phyloP scores from a whole-genome alignment of 1,140 invertebrate species.

The Cardiocondyla obscurior region DNA sequence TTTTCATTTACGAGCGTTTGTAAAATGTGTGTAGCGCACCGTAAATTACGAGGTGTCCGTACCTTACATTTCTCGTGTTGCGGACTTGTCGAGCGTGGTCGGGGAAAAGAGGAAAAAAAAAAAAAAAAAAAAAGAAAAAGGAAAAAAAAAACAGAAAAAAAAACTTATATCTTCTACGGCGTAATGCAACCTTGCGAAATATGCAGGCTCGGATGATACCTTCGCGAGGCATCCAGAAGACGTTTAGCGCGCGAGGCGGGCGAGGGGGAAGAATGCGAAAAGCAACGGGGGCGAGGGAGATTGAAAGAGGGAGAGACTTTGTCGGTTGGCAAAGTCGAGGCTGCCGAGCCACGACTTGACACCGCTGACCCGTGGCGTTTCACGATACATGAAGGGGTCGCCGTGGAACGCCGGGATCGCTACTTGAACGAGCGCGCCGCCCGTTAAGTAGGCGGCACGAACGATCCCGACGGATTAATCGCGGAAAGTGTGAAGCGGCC shows the following conservation, averaged over 20 bases:
- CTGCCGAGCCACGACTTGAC: constrained; percentile 76
- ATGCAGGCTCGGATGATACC: constrained; percentile 16
- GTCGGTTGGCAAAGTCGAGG: constrained; percentile 59
- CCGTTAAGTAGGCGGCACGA: constrained; percentile 72
- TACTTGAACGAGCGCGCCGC: constrained; percentile 71
- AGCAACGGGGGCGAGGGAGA: constrained; percentile 1
- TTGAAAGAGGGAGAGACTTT: constrained; percentile 46
- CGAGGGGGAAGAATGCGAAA: constrained; percentile 12
- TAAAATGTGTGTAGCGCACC: background rate
- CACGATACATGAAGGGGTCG: constrained; percentile 78
- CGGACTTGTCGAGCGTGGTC: background rate
- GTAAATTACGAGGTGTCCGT: background rate
- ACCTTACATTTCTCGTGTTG: background rate
- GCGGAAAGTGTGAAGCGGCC: constrained; percentile 73
- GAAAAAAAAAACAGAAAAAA: no score
- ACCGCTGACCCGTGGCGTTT: constrained; percentile 75
- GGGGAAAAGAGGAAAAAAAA: no score
- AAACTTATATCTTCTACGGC: no score
- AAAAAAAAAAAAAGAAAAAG: no score
- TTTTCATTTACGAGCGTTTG: background rate
- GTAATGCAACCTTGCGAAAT: constrained; percentile 29
- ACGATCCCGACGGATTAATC: constrained; percentile 76
- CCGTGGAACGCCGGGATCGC: constrained; percentile 70
- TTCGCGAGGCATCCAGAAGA: constrained; percentile 3
- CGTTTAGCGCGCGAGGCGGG: background rate